Percentiles rank a stretch among this genome's conserved stretches.
phyloP scores from a whole-genome alignment of 2,888 invertebrate species.

The Keiferia lycopersicella region DNA sequence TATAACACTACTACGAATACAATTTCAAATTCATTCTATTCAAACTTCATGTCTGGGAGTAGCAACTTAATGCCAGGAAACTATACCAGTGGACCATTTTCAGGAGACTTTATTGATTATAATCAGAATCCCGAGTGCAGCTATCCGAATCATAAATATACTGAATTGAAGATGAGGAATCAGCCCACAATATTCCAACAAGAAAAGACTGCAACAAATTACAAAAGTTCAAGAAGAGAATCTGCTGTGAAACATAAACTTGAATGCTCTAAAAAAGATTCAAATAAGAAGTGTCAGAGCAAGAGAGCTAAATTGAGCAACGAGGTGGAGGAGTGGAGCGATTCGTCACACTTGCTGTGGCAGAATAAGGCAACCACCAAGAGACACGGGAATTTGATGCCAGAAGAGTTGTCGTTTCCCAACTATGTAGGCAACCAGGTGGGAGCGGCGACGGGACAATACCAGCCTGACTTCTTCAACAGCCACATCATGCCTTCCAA shows the following conservation, averaged over 20 bases:
- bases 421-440: constrained; percentile 72
- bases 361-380: constrained; percentile 65
- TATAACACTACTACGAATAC: constrained; percentile 74
- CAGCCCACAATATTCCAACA: constrained; percentile 58
- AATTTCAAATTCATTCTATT: constrained; percentile 73
- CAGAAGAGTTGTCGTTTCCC: constrained; percentile 67
- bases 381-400: constrained; percentile 61
- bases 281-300: constrained; percentile 69
- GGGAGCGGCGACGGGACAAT: constrained; percentile 58
- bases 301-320: constrained; percentile 63
- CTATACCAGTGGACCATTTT: constrained; percentile 64
- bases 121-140: constrained; percentile 71
- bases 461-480: constrained; percentile 71
- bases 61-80: constrained; percentile 69
- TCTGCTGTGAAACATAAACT: constrained; percentile 71
- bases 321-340: constrained; percentile 71
- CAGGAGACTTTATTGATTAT: constrained; percentile 72
- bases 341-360: constrained; percentile 63
- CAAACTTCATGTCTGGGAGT: constrained; percentile 71
- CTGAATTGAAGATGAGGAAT: constrained; percentile 70
- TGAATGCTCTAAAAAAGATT: constrained; percentile 75
- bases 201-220: constrained; percentile 61
- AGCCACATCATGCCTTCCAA: constrained; percentile 69
- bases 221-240: constrained; percentile 66
- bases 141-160: constrained; percentile 70